A percentile compares a stretch with the other conserved stretches of the same genome.
These are phyloP conservation scores for Eupithecia subfuscata DNA, from an alignment of 2,888 invertebrate species.

Conservation along the genomic window DNA sequence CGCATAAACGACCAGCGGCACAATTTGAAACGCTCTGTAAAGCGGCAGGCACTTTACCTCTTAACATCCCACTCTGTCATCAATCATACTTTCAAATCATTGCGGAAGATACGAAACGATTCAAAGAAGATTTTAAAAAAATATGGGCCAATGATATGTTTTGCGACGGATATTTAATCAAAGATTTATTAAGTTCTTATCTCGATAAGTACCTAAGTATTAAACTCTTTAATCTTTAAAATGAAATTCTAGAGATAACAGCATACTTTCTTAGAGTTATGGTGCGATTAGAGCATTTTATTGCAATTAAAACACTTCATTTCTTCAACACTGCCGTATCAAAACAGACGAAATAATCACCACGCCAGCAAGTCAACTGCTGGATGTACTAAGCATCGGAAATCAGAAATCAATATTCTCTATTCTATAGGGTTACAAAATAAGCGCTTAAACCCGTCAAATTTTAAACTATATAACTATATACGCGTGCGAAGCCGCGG, in stretches of 20 bases:
- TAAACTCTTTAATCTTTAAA: not conserved
- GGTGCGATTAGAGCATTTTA: not conserved
- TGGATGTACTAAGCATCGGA: too few species aligned
- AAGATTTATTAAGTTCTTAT: not conserved
- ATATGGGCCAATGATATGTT: conserved; percentile 42
- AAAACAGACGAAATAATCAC: not conserved
- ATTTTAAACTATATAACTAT: too few species aligned
- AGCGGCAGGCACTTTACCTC: conserved; percentile 58
- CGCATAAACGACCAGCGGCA: conserved; percentile 47
- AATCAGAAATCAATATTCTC: too few species aligned
- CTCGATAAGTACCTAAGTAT: too few species aligned
- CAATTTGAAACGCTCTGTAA: conserved; percentile 59
- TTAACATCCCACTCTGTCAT: conserved; percentile 61
- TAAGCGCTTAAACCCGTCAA: too few species aligned
- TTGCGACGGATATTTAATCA: not conserved
- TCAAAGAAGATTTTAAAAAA: conserved; percentile 53
- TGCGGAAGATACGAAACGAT: conserved; percentile 60
- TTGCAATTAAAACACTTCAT: not conserved
- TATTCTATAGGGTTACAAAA: too few species aligned
- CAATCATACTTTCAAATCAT: conserved; percentile 71
- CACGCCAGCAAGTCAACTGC: not conserved
- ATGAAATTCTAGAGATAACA: not conserved
- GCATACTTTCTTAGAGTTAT: conserved; percentile 1
- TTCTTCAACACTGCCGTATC: too few species aligned
- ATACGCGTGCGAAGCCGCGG: too few species aligned